Conservation (phyloP, 2,113 vertebrate genomes). For the Aplodontia rufa region DNA sequence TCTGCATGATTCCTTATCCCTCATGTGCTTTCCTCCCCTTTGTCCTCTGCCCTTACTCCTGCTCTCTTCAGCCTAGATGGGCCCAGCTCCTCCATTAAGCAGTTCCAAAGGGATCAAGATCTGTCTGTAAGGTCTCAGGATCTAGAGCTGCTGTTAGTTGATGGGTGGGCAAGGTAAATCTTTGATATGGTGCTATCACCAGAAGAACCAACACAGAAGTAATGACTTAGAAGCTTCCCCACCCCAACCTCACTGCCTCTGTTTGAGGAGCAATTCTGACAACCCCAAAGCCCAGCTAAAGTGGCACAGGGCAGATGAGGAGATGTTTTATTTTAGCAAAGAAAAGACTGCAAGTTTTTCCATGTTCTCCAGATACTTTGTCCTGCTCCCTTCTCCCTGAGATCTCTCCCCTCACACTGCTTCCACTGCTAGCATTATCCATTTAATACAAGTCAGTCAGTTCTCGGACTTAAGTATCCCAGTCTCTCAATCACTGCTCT, state of each 20-base stretch:
- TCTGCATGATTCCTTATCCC: neutral
- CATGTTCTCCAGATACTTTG: neutral
- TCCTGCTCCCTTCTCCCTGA: neutral
- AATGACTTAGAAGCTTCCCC: neutral
- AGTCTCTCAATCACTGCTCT: neutral
- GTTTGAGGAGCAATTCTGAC: neutral
- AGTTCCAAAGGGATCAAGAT: neutral
- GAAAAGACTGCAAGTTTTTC: neutral
- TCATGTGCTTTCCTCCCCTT: neutral
- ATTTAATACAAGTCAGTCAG: neutral
- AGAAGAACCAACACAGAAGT: neutral
- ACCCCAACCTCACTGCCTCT: neutral
- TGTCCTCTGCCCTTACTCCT: neutral
- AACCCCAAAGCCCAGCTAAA: constrained; percentile 7
- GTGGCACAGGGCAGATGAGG: neutral
- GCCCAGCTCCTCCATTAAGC: neutral
- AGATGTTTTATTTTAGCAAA: constrained; percentile 38
- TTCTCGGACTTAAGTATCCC: neutral
- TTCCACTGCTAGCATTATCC: neutral
- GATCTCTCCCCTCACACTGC: neutral
- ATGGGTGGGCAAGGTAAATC: neutral
- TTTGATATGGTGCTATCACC: neutral
- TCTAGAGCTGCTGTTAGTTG: neutral
- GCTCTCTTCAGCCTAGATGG: neutral
- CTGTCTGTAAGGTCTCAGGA: neutral